phyloP scores from a whole-genome alignment of 2,797 vertebrate species.

The Ambastaia sidthimunki region DNA sequence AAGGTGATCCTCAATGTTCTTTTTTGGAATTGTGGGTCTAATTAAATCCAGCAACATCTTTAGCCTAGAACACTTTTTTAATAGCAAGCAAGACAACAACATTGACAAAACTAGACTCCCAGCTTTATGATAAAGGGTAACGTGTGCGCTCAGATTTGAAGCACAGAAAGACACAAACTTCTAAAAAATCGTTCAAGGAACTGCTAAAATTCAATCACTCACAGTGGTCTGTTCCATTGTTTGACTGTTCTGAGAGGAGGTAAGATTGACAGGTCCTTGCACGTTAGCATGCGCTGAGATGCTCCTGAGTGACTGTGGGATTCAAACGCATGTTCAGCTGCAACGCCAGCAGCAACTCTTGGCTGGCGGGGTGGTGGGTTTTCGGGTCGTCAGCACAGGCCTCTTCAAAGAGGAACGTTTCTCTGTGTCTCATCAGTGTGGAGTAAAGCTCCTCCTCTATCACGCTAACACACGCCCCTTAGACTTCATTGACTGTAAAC shows the following conservation, averaged over 20 bases:
- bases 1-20: constrained; percentile 10
- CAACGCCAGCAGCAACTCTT: constrained; percentile 62
- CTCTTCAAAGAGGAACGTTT: constrained; percentile 55
- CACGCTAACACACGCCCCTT: constrained; percentile 30
- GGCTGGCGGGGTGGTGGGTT: constrained; percentile 56
- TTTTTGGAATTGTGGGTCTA: background rate
- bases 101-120: background rate
- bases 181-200: background rate
- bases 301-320: constrained; percentile 49
- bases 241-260: constrained; percentile 45
- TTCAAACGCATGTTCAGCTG: constrained; percentile 54
- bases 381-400: constrained; percentile 56
- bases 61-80: background rate
- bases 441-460: constrained; percentile 36
- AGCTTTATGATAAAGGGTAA: constrained; percentile 7
- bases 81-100: background rate
- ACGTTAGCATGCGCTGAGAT: constrained; percentile 56
- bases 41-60: background rate
- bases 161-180: constrained; percentile 1
- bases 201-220: constrained; percentile 50
- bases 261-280: constrained; percentile 53
- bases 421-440: constrained; percentile 40
- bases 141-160: background rate
- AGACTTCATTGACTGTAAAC: constrained; percentile 44
- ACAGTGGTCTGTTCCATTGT: constrained; percentile 49